Conservation (phyloP, 1,140 invertebrate genomes). For the Zaprionus gabonicus region DNA sequence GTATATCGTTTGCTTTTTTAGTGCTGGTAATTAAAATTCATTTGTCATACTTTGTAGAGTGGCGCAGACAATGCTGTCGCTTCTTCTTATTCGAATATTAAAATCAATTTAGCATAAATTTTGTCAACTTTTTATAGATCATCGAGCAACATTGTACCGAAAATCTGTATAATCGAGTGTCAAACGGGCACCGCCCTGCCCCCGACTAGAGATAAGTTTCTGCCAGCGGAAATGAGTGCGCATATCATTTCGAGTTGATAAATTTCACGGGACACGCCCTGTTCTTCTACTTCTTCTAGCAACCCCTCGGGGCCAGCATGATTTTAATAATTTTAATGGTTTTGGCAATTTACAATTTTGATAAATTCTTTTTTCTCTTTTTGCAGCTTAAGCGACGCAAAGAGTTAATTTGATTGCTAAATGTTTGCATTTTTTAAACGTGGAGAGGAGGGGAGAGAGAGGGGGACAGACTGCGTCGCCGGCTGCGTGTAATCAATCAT, state of each 20-base stretch:
- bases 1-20: slow-evolving; percentile 55
- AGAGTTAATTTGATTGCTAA: slow-evolving; percentile 83
- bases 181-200: background rate
- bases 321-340: slow-evolving; percentile 84
- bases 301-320: slow-evolving; percentile 48
- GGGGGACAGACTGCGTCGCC: slow-evolving; percentile 34
- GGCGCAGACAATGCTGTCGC: slow-evolving; percentile 42
- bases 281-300: slow-evolving; percentile 44
- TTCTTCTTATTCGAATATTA: slow-evolving; percentile 56
- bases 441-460: no score
- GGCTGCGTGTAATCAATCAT: slow-evolving; percentile 80
- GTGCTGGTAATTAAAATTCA: slow-evolving; percentile 74
- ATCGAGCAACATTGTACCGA: slow-evolving; percentile 39
- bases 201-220: slow-evolving; percentile 6
- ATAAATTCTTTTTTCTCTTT: slow-evolving; percentile 80
- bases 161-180: background rate
- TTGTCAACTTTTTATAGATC: slow-evolving; percentile 51
- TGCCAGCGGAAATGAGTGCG: slow-evolving; percentile 62
- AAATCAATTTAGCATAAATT: slow-evolving; percentile 78
- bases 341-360: slow-evolving; percentile 81
- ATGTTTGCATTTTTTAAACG: slow-evolving; percentile 62
- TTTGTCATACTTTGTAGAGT: slow-evolving; percentile 72
- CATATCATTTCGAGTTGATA: slow-evolving; percentile 77
- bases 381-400: slow-evolving; percentile 70
- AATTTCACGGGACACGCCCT: slow-evolving; percentile 76